These are phyloP conservation scores for Mythimna vitellina DNA, from an alignment of 2,888 invertebrate species.

Conservation along the genomic window DNA sequence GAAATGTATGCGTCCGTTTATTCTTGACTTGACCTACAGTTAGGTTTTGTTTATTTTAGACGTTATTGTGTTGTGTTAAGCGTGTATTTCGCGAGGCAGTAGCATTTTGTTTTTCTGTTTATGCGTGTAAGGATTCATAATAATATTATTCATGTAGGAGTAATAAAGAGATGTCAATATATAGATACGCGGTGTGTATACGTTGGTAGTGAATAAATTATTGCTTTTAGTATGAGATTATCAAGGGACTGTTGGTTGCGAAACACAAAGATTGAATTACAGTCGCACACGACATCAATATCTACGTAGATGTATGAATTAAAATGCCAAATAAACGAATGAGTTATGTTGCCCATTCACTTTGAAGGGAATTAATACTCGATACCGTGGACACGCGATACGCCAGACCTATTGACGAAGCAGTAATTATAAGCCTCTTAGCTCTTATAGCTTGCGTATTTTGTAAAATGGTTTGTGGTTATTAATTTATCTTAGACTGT, in stretches of 20 bases:
- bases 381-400: constrained; percentile 56
- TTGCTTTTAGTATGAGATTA: constrained; percentile 65
- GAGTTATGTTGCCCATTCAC: constrained; percentile 57
- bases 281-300: constrained; percentile 59
- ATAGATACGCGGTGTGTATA: constrained; percentile 71
- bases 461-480: constrained; percentile 6
- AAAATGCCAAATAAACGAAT: constrained; percentile 62
- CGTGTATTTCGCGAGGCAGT: constrained; percentile 63
- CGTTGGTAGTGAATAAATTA: constrained; percentile 66
- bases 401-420: constrained; percentile 43
- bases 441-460: constrained; percentile 14
- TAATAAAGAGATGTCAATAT: constrained; percentile 79
- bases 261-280: constrained; percentile 68
- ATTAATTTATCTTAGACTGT: constrained; percentile 17
- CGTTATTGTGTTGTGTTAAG: constrained; percentile 69
- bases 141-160: constrained; percentile 83
- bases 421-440: constrained; percentile 51
- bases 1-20: constrained; percentile 81
- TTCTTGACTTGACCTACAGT: constrained; percentile 72
- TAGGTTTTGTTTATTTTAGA: constrained; percentile 63
- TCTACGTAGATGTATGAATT: constrained; percentile 59
- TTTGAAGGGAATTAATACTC: constrained; percentile 55
- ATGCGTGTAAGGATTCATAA: constrained; percentile 77
- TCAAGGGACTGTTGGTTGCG: constrained; percentile 62
- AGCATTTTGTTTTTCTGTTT: constrained; percentile 75